Conservation (phyloP, 2,888 invertebrate species). For the Plagodis pulveraria region DNA sequence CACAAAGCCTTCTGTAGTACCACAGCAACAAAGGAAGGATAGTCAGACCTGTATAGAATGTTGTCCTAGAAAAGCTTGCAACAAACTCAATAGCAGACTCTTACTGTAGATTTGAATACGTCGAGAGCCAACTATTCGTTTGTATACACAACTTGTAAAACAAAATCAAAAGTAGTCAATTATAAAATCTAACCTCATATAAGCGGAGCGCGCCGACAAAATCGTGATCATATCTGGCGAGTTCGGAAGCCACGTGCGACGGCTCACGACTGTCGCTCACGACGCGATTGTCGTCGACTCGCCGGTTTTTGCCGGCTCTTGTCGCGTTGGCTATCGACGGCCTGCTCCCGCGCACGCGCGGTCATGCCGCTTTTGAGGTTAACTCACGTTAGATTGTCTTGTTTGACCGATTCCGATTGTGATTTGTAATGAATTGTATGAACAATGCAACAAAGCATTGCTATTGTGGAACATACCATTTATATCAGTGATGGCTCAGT, state of each 20-base stretch:
- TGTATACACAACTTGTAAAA: not conserved
- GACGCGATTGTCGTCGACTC: constrained; percentile 36
- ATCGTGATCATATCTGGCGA: constrained; percentile 28
- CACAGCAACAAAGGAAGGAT: too few relatives aligned
- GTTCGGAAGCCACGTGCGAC: constrained; percentile 45
- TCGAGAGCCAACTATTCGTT: not conserved
- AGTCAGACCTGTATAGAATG: too few relatives aligned
- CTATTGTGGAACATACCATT: too few relatives aligned
- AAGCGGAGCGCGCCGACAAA: constrained; percentile 2
- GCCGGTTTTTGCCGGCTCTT: constrained; percentile 34
- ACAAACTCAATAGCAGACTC: too few relatives aligned
- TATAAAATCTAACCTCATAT: constrained; percentile 6
- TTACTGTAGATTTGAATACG: too few relatives aligned
- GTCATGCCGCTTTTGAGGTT: constrained; percentile 16
- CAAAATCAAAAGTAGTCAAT: constrained; percentile 13
- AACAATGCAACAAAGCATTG: constrained; percentile 19
- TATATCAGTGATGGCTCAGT: too few relatives aligned
- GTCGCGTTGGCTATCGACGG: constrained; percentile 27
- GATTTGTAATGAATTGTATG: constrained; percentile 25
- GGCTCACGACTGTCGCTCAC: constrained; percentile 48
- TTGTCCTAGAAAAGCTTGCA: too few relatives aligned
- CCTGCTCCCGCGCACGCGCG: constrained; percentile 14
- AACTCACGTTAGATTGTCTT: constrained; percentile 17
- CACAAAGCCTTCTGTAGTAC: too few relatives aligned
- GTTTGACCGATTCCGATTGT: constrained; percentile 19